Percentiles rank a stretch among this genome's conserved stretches.
These are phyloP conservation scores for Cataglyphis albicans DNA, from an alignment of 2,888 invertebrate genomes.

Conservation along the genomic window DNA sequence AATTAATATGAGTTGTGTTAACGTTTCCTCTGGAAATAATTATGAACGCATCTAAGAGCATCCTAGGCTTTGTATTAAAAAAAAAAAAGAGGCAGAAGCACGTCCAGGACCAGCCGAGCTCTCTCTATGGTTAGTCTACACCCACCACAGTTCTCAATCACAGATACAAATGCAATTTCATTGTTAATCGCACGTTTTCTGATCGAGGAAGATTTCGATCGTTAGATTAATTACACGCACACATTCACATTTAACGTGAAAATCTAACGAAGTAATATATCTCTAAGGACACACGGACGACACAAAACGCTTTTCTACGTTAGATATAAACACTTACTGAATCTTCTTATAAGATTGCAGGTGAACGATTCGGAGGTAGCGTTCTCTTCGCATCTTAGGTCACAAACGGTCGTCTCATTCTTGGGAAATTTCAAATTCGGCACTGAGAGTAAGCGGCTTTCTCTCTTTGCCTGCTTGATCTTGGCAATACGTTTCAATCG, in stretches of 20 bases:
- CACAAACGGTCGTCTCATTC: slow-evolving; percentile 86
- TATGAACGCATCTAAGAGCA: slow-evolving; percentile 80
- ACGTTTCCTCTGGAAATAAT: slow-evolving; percentile 60
- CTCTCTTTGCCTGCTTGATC: slow-evolving; percentile 87
- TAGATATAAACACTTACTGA: slow-evolving; percentile 92
- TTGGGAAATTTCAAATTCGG: slow-evolving; percentile 91
- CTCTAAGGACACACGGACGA: slow-evolving; percentile 75
- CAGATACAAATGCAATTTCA: slow-evolving; percentile 55
- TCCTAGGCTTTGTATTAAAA: slow-evolving; percentile 80
- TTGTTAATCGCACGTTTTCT: slow-evolving; percentile 49
- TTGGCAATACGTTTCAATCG: slow-evolving; percentile 77
- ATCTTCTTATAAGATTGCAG: slow-evolving; percentile 93
- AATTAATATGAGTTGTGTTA: slow-evolving; percentile 48
- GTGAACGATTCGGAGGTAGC: slow-evolving; percentile 87
- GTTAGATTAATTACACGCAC: slow-evolving; percentile 59
- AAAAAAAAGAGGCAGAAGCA: slow-evolving; percentile 68
- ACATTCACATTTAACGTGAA: slow-evolving; percentile 66
- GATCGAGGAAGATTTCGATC: slow-evolving; percentile 51
- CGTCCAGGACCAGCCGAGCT: slow-evolving; percentile 66
- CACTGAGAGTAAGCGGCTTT: slow-evolving; percentile 91
- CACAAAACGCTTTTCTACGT: slow-evolving; percentile 78
- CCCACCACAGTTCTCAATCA: slow-evolving; percentile 52
- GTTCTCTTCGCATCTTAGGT: slow-evolving; percentile 88
- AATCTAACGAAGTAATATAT: slow-evolving; percentile 71
- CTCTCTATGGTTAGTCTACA: slow-evolving; percentile 54